Percentiles rank a stretch among this genome's conserved stretches.
Conservation (phyloP, 53 echinoderm and acorn worm genomes). For the Stichopus horrens region DNA sequence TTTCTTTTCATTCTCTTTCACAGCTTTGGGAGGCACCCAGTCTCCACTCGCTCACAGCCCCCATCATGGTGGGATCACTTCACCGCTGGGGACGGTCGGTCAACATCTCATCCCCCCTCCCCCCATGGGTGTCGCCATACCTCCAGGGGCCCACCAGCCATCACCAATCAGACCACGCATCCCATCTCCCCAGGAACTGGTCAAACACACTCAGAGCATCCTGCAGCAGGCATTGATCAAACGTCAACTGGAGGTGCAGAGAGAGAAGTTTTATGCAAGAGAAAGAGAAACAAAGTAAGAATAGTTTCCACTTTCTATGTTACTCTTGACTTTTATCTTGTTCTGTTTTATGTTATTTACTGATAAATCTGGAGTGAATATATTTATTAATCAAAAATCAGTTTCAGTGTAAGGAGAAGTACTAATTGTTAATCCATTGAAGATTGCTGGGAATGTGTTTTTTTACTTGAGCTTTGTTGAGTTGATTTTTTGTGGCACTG, state of each 20-base stretch:
- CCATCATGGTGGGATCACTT: conserved; percentile 53
- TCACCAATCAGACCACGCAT: conserved; percentile 81
- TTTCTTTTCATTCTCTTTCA: neutral
- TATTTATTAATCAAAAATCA: too few relatives aligned
- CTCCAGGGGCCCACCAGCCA: conserved; percentile 67
- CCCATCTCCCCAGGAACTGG: conserved; percentile 97
- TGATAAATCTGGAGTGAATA: too few relatives aligned
- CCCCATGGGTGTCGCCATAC: conserved; percentile 35
- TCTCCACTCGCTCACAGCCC: conserved; percentile 71
- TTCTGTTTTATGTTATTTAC: too few relatives aligned
- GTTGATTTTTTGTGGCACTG: too few relatives aligned
- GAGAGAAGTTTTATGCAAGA: conserved; percentile 94
- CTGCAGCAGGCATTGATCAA: conserved; percentile 95
- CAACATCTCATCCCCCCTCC: conserved; percentile 43
- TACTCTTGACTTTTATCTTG: too few relatives aligned
- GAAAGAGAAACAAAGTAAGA: conserved; percentile 48
- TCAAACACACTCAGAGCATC: conserved; percentile 97
- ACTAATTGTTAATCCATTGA: too few relatives aligned
- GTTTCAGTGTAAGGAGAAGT: too few relatives aligned
- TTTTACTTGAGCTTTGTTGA: too few relatives aligned
- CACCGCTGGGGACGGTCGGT: conserved; percentile 56
- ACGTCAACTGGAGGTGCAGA: conserved; percentile 93
- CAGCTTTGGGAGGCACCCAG: conserved; percentile 72
- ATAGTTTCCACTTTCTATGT: neutral
- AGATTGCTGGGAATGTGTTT: too few relatives aligned